These are phyloP conservation scores for Basileuterus tristriatus DNA, from an alignment of 2,797 vertebrate species.

Conservation along the genomic window DNA sequence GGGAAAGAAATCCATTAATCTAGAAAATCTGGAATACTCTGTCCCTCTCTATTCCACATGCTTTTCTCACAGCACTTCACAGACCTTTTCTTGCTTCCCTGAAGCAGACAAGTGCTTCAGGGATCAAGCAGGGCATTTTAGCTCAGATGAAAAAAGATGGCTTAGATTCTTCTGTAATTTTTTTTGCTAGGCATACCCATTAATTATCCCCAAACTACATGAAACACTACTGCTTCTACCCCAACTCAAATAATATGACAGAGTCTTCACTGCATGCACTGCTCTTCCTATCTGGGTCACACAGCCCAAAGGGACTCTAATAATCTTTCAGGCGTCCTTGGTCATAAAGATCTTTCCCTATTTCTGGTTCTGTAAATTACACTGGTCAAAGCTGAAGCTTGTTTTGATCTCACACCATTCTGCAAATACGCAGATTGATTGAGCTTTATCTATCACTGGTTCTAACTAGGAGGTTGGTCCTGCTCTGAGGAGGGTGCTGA, in stretches of 20 bases:
- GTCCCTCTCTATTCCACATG: neutral
- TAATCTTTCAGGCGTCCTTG: neutral
- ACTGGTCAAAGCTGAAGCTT: neutral
- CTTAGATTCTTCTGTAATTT: neutral
- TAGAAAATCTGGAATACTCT: neutral
- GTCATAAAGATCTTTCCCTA: neutral
- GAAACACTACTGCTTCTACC: neutral
- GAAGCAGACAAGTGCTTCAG: neutral
- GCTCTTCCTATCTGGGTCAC: slow-evolving; percentile 1
- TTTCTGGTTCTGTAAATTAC: neutral
- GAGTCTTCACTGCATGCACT: neutral
- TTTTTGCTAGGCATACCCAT: neutral
- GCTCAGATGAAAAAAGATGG: neutral
- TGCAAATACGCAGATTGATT: neutral
- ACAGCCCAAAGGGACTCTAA: neutral
- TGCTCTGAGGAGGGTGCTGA: neutral
- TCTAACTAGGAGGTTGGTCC: neutral
- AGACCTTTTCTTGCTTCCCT: neutral
- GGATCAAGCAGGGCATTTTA: neutral
- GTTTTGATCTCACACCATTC: neutral
- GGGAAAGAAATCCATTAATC: neutral
- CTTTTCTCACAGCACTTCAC: neutral
- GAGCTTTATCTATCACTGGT: neutral
- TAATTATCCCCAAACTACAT: neutral
- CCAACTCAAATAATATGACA: neutral